Evolutionary conservation across 2,797 vertebrate species (phyloP).

Genomic region (Prionace glauca): DNA sequence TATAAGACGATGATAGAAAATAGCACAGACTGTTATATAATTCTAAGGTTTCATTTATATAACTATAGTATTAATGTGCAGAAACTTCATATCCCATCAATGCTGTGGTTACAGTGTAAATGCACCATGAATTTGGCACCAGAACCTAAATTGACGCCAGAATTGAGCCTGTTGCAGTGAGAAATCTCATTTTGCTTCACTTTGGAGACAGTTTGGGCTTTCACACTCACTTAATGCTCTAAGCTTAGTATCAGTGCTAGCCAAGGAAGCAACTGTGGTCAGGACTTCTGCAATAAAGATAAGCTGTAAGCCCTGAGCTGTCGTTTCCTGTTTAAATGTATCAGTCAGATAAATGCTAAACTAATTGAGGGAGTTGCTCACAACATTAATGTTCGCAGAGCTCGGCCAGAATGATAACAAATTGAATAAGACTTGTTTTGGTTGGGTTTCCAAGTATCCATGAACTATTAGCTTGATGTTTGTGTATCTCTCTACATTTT

Average conservation of each 20-base stretch:
- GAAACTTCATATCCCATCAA: not conserved
- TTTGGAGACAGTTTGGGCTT: not conserved
- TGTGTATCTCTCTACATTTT: not conserved
- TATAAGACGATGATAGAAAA: not conserved
- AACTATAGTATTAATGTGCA: not conserved
- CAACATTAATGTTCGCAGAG: not conserved
- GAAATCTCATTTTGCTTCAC: not conserved
- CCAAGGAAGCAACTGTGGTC: not conserved
- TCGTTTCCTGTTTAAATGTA: not conserved
- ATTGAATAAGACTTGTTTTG: not conserved
- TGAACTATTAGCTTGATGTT: not conserved
- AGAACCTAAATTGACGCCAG: not conserved
- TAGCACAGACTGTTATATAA: not conserved
- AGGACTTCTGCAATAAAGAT: not conserved
- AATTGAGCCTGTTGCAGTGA: not conserved
- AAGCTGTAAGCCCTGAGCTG: not conserved
- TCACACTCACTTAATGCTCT: not conserved
- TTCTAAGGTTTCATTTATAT: not conserved
- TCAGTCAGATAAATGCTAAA: not conserved
- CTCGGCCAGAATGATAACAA: not conserved
- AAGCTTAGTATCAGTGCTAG: not conserved
- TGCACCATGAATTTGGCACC: not conserved
- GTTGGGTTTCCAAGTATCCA: not conserved
- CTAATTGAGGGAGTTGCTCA: not conserved
- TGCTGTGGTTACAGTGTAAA: not conserved